Evolutionary conservation across 1,140 invertebrate genomes (phyloP).

Genomic region (Drosophila prosaltans): DNA sequence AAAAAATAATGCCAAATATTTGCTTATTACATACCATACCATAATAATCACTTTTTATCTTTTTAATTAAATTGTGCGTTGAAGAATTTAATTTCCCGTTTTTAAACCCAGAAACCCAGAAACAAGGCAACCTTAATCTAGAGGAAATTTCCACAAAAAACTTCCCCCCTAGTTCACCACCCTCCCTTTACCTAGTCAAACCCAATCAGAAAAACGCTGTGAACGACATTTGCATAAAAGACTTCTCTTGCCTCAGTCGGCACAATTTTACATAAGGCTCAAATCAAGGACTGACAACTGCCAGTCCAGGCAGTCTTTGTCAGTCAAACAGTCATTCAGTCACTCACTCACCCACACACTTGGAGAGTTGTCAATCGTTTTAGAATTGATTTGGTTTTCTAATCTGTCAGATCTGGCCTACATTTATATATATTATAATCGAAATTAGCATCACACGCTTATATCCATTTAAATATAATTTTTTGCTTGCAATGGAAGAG

Average conservation of each 20-base stretch:
- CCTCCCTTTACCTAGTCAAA: constrained; percentile 22
- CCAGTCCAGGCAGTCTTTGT: constrained; percentile 27
- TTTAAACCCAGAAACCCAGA: constrained; percentile 10
- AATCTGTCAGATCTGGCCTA: constrained; percentile 42
- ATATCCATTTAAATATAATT: constrained; percentile 2
- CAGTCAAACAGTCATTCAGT: not conserved
- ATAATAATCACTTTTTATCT: constrained; percentile 49
- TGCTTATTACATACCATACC: constrained; percentile 61
- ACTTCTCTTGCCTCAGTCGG: constrained; percentile 38
- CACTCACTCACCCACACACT: constrained; percentile 2
- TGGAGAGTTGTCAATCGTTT: constrained; percentile 25
- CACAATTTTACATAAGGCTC: constrained; percentile 20
- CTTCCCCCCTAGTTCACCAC: not conserved
- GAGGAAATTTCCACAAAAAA: not conserved
- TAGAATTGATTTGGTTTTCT: constrained; percentile 73
- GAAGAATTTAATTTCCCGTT: constrained; percentile 66
- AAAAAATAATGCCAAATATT: constrained; percentile 68
- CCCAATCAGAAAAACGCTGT: constrained; percentile 22
- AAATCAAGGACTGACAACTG: constrained; percentile 44
- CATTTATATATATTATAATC: constrained; percentile 4
- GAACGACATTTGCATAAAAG: constrained; percentile 58
- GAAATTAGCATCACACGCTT: constrained; percentile 1
- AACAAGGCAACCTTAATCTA: constrained; percentile 7
- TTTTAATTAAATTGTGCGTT: constrained; percentile 72
- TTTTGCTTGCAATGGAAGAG: not conserved